Percentiles rank a stretch among this genome's conserved stretches.
These are phyloP conservation scores for Lydus trimaculatus DNA, from an alignment of 2,888 invertebrate species.

Conservation along the genomic window DNA sequence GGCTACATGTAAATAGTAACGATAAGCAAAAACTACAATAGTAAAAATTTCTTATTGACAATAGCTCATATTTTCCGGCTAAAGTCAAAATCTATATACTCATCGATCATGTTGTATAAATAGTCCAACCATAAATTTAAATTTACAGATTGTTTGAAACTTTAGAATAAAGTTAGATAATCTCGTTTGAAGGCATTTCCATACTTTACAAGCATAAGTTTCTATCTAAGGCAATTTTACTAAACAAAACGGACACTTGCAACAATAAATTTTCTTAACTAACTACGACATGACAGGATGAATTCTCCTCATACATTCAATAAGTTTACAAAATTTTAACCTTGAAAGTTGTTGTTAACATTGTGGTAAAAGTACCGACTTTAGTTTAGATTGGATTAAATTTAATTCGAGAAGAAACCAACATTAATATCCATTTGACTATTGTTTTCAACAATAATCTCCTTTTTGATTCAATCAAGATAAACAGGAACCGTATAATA, in stretches of 20 bases:
- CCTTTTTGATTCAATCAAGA: conserved; percentile 1
- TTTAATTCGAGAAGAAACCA: neutral
- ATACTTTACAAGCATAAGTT: conserved; percentile 6
- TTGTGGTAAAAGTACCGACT: neutral
- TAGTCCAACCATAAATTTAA: conserved; percentile 8
- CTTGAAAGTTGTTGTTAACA: neutral
- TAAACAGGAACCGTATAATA: neutral
- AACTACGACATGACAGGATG: conserved; percentile 3
- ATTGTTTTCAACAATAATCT: conserved; percentile 5
- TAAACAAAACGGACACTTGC: conserved; percentile 11
- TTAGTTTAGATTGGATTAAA: neutral
- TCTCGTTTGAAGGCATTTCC: conserved; percentile 5
- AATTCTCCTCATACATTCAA: neutral
- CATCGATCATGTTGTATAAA: neutral
- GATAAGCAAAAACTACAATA: neutral
- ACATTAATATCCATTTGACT: neutral
- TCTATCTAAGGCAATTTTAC: neutral
- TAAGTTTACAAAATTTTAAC: neutral
- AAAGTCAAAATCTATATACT: neutral
- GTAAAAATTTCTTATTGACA: neutral
- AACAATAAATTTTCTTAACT: conserved; percentile 8
- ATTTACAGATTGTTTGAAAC: conserved; percentile 11
- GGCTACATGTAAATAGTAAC: neutral
- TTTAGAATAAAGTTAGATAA: conserved; percentile 6
- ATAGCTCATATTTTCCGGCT: neutral